phyloP scores from a whole-genome alignment of 2,113 vertebrate species.

The Etheostoma spectabile region DNA sequence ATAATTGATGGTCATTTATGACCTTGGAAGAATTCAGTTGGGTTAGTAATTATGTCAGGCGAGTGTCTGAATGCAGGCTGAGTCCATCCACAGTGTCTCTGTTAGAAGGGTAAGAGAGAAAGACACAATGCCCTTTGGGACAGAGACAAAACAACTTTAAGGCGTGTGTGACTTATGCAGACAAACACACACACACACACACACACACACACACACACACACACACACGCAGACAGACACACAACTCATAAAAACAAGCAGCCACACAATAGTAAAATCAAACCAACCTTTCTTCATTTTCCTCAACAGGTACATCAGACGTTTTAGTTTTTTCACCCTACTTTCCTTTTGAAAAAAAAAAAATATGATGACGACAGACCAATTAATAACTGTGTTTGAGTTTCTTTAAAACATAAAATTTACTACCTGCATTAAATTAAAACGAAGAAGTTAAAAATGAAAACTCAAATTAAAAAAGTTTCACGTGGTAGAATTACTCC shows the following conservation, averaged over 20 bases:
- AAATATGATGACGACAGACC: not conserved
- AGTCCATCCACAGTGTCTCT: constrained; percentile 21
- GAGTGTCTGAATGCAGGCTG: constrained; percentile 53
- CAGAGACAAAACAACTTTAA: not conserved
- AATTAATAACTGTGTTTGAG: not conserved
- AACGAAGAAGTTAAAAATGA: not conserved
- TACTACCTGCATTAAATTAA: not conserved
- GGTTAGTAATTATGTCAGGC: constrained; percentile 32
- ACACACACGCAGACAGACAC: not conserved
- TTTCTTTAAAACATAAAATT: not conserved
- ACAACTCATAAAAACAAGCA: not conserved
- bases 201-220: not conserved
- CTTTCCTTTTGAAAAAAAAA: not conserved
- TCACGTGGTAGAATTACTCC: not conserved
- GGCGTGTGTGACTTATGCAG: constrained; percentile 2
- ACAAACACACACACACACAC: not conserved
- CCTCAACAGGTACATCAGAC: too few relatives aligned
- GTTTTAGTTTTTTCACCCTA: not conserved
- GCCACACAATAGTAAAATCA: not conserved
- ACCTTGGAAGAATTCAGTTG: constrained; percentile 60
- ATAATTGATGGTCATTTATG: constrained; percentile 9
- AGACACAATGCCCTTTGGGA: constrained; percentile 23
- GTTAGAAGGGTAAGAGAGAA: not conserved
- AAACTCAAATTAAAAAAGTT: not conserved
- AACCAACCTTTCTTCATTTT: not conserved